These are phyloP conservation scores for Lepidotrigona ventralis DNA, from an alignment of 1,140 invertebrate genomes.

Conservation along the genomic window DNA sequence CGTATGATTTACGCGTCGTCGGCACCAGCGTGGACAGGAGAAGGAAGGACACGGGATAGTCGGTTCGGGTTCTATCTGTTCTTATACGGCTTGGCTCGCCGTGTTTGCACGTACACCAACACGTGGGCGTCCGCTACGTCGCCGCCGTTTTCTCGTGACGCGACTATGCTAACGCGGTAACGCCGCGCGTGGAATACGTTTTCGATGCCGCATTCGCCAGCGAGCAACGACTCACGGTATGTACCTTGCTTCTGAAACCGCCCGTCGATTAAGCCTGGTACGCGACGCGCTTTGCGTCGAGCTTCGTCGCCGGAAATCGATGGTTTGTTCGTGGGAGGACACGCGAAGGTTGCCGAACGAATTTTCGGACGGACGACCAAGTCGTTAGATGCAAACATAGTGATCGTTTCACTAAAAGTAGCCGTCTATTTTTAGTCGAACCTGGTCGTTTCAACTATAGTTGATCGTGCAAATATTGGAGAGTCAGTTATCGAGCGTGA, in stretches of 20 bases:
- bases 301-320: conserved; percentile 22
- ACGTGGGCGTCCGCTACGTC: conserved; percentile 63
- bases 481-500: too few species aligned
- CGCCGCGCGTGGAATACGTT: conserved; percentile 76
- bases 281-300: conserved; percentile 26
- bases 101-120: conserved; percentile 55
- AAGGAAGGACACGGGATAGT: conserved; percentile 36
- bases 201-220: conserved; percentile 43
- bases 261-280: conserved; percentile 16
- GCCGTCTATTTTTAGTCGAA: too few species aligned
- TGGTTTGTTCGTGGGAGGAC: background rate
- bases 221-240: background rate
- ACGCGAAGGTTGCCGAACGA: conserved; percentile 9
- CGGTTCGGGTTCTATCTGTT: conserved; percentile 34
- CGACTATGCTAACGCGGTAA: conserved; percentile 75
- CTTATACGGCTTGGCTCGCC: conserved; percentile 31
- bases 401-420: too few species aligned
- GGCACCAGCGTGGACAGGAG: conserved; percentile 37
- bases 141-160: conserved; percentile 70
- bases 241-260: conserved; percentile 23
- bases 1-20: conserved; percentile 70
- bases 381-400: too few species aligned
- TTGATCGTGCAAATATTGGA: too few species aligned
- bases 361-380: too few species aligned
- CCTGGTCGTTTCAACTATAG: too few species aligned